Percentiles rank a stretch among this genome's conserved stretches.
Evolutionary conservation across 92 coral and sea anemone species (phyloP).

Genomic region (Heteractis magnifica): DNA sequence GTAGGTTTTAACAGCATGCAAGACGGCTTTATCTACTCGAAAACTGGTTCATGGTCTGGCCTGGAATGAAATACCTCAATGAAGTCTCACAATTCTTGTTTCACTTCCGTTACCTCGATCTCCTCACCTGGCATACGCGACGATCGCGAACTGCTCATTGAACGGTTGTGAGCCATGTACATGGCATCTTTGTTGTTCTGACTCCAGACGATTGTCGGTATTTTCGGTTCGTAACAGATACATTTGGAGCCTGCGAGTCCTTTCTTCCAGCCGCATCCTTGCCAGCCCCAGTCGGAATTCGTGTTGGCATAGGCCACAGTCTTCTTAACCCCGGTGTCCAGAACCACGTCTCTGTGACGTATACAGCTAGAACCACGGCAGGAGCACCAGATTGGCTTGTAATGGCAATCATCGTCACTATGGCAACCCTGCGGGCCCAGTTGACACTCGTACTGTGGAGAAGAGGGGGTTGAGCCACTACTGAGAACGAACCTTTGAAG

Average conservation of each 20-base stretch:
- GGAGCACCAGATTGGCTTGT: neutral
- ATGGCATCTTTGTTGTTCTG: too few species aligned
- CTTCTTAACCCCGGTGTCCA: neutral
- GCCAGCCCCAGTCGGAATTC: neutral
- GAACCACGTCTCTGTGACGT: neutral
- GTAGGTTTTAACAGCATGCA: too few species aligned
- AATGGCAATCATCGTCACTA: slow-evolving; percentile 41
- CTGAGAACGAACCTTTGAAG: slow-evolving; percentile 37
- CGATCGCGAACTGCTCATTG: too few species aligned
- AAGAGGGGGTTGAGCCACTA: neutral
- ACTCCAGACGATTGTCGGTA: neutral
- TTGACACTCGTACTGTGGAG: slow-evolving; percentile 40
- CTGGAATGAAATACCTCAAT: too few species aligned
- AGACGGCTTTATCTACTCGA: too few species aligned
- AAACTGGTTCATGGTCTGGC: too few species aligned
- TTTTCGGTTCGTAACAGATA: neutral
- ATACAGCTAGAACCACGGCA: slow-evolving; percentile 7
- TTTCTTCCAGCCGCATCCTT: neutral
- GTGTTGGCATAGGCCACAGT: neutral
- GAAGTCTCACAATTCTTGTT: too few species aligned
- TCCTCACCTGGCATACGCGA: too few species aligned
- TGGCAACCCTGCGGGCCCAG: slow-evolving; percentile 49
- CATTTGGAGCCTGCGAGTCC: neutral
- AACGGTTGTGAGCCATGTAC: too few species aligned
- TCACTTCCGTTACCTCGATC: too few species aligned